Evolutionary conservation across 2,888 invertebrate genomes (phyloP).

Genomic region (Plebejus anna): DNA sequence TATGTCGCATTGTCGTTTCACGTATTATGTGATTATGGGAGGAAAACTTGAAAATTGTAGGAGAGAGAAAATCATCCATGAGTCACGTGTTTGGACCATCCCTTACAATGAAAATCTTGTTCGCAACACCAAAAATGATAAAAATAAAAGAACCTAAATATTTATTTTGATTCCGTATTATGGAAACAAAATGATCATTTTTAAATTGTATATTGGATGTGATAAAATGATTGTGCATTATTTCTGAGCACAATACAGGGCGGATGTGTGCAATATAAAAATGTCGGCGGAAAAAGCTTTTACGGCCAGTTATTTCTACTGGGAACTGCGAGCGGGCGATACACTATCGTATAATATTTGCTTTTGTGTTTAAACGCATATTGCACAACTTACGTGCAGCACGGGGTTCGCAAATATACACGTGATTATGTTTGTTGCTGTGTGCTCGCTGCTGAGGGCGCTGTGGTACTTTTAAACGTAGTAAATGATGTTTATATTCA

Average conservation of each 20-base stretch:
- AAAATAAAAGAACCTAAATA: background rate
- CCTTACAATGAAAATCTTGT: no score
- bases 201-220: slow-evolving; percentile 23
- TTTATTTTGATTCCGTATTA: background rate
- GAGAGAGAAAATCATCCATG: no score
- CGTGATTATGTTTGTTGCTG: slow-evolving; percentile 11
- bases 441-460: background rate
- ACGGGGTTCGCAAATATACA: slow-evolving; percentile 23
- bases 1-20: no score
- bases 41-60: no score
- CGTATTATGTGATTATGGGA: no score
- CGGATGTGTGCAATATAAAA: slow-evolving; percentile 65
- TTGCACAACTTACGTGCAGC: slow-evolving; percentile 27
- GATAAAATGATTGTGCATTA: slow-evolving; percentile 25
- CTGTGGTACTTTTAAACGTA: background rate
- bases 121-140: background rate
- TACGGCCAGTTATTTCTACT: slow-evolving; percentile 63
- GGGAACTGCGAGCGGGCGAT: slow-evolving; percentile 51
- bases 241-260: slow-evolving; percentile 36
- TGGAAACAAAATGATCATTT: background rate
- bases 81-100: no score
- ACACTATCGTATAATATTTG: slow-evolving; percentile 41
- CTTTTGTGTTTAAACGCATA: slow-evolving; percentile 37
- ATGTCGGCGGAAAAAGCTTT: slow-evolving; percentile 68
- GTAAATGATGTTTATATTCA: background rate